These are phyloP conservation scores for Drosophila nikananu DNA, from an alignment of 1,140 invertebrate species.

Conservation along the genomic window DNA sequence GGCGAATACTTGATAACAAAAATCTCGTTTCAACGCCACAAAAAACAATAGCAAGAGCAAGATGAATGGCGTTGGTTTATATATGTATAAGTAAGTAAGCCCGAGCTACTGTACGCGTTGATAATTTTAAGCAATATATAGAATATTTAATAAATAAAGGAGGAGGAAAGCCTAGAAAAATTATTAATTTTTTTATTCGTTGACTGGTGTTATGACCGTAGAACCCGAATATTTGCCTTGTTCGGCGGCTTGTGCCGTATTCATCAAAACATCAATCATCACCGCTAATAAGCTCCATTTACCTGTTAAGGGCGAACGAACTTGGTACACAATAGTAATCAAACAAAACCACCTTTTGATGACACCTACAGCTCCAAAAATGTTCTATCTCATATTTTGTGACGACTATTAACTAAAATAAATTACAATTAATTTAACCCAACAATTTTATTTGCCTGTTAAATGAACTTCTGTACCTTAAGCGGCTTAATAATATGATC, in stretches of 20 bases:
- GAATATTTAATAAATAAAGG: not conserved
- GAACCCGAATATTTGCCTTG: conserved; percentile 20
- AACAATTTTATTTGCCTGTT: not conserved
- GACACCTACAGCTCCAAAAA: no score
- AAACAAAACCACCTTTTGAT: not conserved
- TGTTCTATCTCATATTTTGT: no score
- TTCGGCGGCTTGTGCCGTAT: conserved; percentile 6
- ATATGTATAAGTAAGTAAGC: not conserved
- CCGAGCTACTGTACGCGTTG: not conserved
- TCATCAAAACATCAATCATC: conserved; percentile 47
- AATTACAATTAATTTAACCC: no score
- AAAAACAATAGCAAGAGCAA: conserved; percentile 43
- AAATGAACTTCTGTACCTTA: not conserved
- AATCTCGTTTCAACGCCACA: conserved; percentile 63
- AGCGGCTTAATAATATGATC: no score
- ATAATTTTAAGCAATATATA: conserved; percentile 2
- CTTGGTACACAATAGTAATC: not conserved
- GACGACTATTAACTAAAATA: not conserved
- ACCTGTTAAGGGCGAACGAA: not conserved
- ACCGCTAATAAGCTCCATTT: not conserved
- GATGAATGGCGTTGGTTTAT: conserved; percentile 10
- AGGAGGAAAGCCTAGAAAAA: not conserved
- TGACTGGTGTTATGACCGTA: conserved; percentile 48
- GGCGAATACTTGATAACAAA: conserved; percentile 73
- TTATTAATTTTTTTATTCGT: conserved; percentile 19